Conservation (phyloP, 2,797 vertebrate species). For the Pempheris klunzingeri region DNA sequence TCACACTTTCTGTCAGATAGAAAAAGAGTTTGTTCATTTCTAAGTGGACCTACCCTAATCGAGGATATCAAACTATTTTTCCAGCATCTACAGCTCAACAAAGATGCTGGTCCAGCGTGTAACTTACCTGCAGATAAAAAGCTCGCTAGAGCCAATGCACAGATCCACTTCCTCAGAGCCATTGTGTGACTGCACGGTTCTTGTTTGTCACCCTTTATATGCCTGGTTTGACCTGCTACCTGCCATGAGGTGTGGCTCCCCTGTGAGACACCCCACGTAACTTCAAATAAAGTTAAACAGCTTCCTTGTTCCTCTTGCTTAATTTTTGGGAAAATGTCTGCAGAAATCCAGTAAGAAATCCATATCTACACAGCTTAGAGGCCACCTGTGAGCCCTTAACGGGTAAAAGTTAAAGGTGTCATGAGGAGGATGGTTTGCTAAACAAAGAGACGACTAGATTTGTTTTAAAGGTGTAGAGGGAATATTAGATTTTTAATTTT, state of each 20-base stretch:
- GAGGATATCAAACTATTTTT: neutral
- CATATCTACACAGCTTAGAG: neutral
- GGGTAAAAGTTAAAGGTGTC: neutral
- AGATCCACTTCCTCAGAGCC: slow-evolving; percentile 43
- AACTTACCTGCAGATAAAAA: slow-evolving; percentile 67
- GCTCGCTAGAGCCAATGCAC: slow-evolving; percentile 11
- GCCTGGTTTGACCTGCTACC: slow-evolving; percentile 3
- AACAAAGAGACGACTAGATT: neutral
- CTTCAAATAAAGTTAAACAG: neutral
- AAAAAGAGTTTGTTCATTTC: neutral
- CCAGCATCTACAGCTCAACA: neutral
- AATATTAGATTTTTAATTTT: no score
- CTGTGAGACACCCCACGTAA: neutral
- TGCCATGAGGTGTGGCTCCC: slow-evolving; percentile 9
- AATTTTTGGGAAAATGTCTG: neutral
- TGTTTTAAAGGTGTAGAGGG: no score
- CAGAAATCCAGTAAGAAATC: neutral
- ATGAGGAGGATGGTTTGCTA: no score
- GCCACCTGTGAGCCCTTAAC: neutral
- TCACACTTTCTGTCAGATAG: neutral
- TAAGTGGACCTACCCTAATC: neutral
- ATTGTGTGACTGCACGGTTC: slow-evolving; percentile 49
- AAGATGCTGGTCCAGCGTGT: neutral
- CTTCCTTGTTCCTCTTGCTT: slow-evolving; percentile 33
- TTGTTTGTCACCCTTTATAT: slow-evolving; percentile 45